phyloP scores from a whole-genome alignment of 2,797 vertebrate genomes.

The Philypnodon macrostomus region DNA sequence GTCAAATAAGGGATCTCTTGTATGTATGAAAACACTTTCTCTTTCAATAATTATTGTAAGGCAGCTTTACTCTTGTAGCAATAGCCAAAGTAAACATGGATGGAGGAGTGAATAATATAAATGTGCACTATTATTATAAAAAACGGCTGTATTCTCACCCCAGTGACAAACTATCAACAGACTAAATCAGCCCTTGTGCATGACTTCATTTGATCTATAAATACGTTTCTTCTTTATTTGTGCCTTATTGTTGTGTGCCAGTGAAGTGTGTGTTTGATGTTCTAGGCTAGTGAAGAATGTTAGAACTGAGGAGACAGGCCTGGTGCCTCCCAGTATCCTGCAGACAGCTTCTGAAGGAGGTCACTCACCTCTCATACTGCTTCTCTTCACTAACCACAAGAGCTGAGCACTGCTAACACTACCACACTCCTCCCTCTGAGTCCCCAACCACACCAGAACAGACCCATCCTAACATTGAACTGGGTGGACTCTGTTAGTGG shows the following conservation, averaged over 20 bases:
- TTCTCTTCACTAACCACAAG: slow-evolving; percentile 56
- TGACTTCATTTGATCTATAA: too few species aligned
- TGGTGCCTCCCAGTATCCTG: slow-evolving; percentile 75
- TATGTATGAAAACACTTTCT: too few species aligned
- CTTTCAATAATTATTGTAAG: too few species aligned
- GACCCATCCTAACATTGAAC: slow-evolving; percentile 10
- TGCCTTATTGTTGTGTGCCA: background rate
- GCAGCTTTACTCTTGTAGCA: too few species aligned
- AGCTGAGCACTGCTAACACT: slow-evolving; percentile 19
- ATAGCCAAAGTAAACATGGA: too few species aligned
- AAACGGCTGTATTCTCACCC: too few species aligned
- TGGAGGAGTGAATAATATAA: too few species aligned
- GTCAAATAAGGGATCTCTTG: too few species aligned
- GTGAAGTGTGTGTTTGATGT: slow-evolving; percentile 53
- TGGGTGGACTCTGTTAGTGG: slow-evolving; percentile 14
- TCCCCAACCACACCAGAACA: slow-evolving; percentile 17
- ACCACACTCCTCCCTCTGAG: slow-evolving; percentile 13
- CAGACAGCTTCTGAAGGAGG: slow-evolving; percentile 75
- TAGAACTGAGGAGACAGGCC: slow-evolving; percentile 77
- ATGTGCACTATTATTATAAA: too few species aligned
- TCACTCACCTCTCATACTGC: slow-evolving; percentile 65
- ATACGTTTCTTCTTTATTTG: too few species aligned
- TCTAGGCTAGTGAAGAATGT: slow-evolving; percentile 84
- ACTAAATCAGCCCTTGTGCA: too few species aligned
- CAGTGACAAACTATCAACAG: too few species aligned